Evolutionary conservation across 2,113 vertebrate species (phyloP), one percentile per base, ranked within the genome.

Genomic region (Megaceryle maxima): DNA sequence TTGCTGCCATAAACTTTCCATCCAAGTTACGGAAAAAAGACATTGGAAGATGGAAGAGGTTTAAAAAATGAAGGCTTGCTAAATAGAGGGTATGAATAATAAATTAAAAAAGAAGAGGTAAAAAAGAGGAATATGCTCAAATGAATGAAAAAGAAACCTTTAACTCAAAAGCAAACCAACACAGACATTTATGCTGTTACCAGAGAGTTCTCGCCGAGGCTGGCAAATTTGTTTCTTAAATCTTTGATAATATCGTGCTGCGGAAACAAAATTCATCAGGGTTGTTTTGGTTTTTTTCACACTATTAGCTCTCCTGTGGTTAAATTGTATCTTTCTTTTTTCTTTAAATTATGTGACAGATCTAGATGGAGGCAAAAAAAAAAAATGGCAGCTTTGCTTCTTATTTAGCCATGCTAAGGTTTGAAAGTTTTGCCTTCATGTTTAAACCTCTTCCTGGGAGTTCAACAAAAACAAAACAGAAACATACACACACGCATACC

Each of bases 211-310:
- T 98, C 98, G 98, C 98, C 96, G 97, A 98, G 97, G 97, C 97
- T 98, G 98, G 97, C 97, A 98, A 98, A 98, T 98, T 98, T 98
- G 97, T 97, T 98, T 98, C 97, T 98, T 98, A 98, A 98, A 98
- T 98, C 98, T 98, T 98, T 98, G 97, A 98, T 98, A 98, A 98
- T 98, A 98, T 98, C 97, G 95, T 97, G 97, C 98, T 98, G 97
- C 97, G 94, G 97, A 98, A 98, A 98, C 98, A 98, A 98, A 98
- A 98, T 98, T 97, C 94, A 97, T 98, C 97, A 98, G 96, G 95
- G 95, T 93, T 60, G 53, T 83, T 97, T 98, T 97, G 97, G 97
- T 80, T 97, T 96, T 96, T 98, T 97, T 94, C 96, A 98, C 94
- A 93, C 94, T 98, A 97, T 94, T 96, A 97, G 78, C 92, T 95